Conservation (phyloP, 2,888 invertebrate species). For the Icerya purchasi region DNA sequence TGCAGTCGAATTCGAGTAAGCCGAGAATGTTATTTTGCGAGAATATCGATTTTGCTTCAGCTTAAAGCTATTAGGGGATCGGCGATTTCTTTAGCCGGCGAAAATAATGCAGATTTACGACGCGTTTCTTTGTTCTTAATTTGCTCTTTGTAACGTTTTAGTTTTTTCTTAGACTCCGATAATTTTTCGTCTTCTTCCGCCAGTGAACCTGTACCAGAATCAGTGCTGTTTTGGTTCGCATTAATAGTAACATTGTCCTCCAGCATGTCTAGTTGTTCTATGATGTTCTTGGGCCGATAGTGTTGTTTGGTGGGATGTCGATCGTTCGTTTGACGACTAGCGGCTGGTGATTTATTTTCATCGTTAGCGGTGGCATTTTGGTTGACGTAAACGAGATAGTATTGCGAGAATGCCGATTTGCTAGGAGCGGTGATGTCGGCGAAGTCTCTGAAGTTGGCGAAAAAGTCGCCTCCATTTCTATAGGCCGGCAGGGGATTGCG, state of each 20-base stretch:
- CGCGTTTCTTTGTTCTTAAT: slow-evolving; percentile 16
- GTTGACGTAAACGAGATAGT: slow-evolving; percentile 62
- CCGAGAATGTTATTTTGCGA: too few relatives aligned
- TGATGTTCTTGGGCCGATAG: slow-evolving; percentile 53
- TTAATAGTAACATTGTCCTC: slow-evolving; percentile 26
- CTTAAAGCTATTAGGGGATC: slow-evolving; percentile 28
- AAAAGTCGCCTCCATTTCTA: slow-evolving; percentile 37
- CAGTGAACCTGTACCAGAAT: not conserved
- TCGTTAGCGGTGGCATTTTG: slow-evolving; percentile 38
- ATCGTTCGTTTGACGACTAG: slow-evolving; percentile 3
- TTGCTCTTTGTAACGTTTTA: slow-evolving; percentile 18
- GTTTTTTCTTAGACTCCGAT: slow-evolving; percentile 20
- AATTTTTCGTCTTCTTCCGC: slow-evolving; percentile 9
- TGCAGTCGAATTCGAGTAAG: too few relatives aligned
- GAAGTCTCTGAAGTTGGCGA: slow-evolving; percentile 73
- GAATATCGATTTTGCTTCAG: not conserved
- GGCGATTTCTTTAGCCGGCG: slow-evolving; percentile 32
- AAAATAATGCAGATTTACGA: slow-evolving; percentile 17
- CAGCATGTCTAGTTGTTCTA: slow-evolving; percentile 52
- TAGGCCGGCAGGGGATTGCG: slow-evolving; percentile 36
- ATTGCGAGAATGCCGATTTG: slow-evolving; percentile 59
- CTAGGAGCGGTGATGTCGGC: slow-evolving; percentile 71
- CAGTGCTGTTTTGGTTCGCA: not conserved
- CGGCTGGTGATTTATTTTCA: slow-evolving; percentile 2
- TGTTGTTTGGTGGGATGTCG: slow-evolving; percentile 27